Evolutionary conservation across 2,113 vertebrate species (phyloP), one percentile per base, ranked within the genome.

Genomic region (Paramormyrops kingsleyae): DNA sequence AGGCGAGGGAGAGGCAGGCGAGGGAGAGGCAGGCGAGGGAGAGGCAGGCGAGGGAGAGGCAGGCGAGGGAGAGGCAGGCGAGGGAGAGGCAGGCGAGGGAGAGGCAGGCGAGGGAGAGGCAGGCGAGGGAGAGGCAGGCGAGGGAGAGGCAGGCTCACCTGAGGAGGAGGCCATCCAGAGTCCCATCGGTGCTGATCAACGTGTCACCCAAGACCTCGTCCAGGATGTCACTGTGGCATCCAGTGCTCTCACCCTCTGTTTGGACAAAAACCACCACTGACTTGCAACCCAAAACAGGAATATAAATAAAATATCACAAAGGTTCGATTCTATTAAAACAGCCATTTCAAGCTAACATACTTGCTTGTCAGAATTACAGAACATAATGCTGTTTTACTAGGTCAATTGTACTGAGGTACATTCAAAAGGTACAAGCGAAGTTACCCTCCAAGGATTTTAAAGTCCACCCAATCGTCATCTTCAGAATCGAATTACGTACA

Each of bases 181-280:
- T 92, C 74, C 95, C 91, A 15, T 85, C 93, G 88, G 87, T 92
- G 84, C 84, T 85, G 87, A 92, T 94, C 21, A 89, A 91, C n/a
- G 93, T 91, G 9, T 95, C 94, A 35, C 94, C 91, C 0, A 90
- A 84, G 0, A 83, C 85, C 90, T 95, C 95, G 0, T 95, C 94
- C 2, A 91, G 77, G 89, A 94, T 94, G 88, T 89, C 92, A 93
- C 93, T 95, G 1, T 90, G 90, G n/a, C 92, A 70, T 9, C 94
- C 93, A 90, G 94, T 95, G 15, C 93, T 93, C 56, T 95, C 94
- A 10, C 95, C 93, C 4, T 95, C 95, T 95, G 87, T 88, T 52
- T 19, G 91, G 88, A 90, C 0, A 90, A 0, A 77, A 1, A 46
- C 31, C 97, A 89, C 35, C 77, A 44, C 10, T 83, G 13, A 44